These are phyloP conservation scores for Hypotaenidia okinawae DNA, from an alignment of 2,797 vertebrate species.

Conservation along the genomic window DNA sequence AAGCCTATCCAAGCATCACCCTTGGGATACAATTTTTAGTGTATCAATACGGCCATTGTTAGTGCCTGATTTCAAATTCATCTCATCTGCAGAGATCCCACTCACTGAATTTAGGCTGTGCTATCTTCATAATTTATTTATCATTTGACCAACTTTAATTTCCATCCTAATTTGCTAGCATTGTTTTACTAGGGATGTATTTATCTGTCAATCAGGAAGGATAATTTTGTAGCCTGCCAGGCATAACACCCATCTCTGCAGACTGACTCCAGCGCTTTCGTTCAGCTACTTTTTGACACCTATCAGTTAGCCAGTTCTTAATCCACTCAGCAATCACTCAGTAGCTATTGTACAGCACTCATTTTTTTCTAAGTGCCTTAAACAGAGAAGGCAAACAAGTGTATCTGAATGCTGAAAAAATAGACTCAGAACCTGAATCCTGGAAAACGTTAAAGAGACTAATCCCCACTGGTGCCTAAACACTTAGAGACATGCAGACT, in stretches of 20 bases:
- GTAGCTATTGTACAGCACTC: neutral
- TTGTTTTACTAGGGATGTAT: neutral
- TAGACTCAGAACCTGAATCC: neutral
- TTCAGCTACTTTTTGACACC: neutral
- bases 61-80: neutral
- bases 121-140: constrained; percentile 12
- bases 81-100: neutral
- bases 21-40: neutral
- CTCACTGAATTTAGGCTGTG: neutral
- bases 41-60: neutral
- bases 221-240: neutral
- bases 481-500: neutral
- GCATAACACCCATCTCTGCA: neutral
- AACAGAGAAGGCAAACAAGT: constrained; percentile 13
- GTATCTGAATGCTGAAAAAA: constrained; percentile 11
- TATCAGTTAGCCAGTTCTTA: constrained; percentile 35
- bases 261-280: neutral
- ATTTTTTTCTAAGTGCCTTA: neutral
- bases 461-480: constrained; percentile 43
- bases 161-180: neutral
- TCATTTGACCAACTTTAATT: neutral
- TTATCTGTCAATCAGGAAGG: neutral
- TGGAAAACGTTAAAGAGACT: constrained; percentile 42
- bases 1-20: neutral
- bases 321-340: constrained; percentile 20